Evolutionary conservation across 2,797 vertebrate genomes (phyloP).

Genomic region (Erethizon dorsatum): DNA sequence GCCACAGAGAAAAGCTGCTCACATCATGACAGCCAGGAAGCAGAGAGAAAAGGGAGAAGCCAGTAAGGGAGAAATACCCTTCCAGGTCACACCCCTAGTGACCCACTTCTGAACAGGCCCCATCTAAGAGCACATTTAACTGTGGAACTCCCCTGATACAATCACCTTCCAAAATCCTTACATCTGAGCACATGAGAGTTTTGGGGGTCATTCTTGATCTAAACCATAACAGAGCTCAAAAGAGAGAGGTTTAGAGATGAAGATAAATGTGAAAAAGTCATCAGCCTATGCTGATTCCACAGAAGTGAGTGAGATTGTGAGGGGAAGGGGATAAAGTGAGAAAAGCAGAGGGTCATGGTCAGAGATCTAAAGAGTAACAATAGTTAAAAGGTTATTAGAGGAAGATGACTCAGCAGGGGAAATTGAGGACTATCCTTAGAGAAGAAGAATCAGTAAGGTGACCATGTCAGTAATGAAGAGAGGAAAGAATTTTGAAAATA

Average conservation of each 20-base stretch:
- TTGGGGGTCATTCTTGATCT: neutral
- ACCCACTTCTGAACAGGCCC: neutral
- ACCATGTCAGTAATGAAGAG: neutral
- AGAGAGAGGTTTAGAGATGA: constrained; percentile 17
- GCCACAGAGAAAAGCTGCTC: neutral
- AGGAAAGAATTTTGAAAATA: constrained; percentile 65
- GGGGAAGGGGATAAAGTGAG: neutral
- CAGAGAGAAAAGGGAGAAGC: neutral
- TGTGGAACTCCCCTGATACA: neutral
- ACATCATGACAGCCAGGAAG: neutral
- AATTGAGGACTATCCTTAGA: neutral
- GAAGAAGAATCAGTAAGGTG: constrained; percentile 3
- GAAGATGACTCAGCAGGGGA: neutral
- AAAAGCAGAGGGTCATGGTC: neutral
- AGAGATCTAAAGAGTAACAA: constrained; percentile 23
- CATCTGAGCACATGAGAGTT: neutral
- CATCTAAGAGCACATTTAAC: neutral
- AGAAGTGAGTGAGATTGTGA: neutral
- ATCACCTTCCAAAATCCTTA: neutral
- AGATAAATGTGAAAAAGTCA: neutral
- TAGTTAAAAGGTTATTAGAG: neutral
- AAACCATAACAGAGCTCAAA: neutral
- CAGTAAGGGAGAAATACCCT: neutral
- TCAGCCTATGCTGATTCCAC: neutral
- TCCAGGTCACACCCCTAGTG: neutral